Base-by-base conservation (phyloP, 2,113 vertebrate genomes). In the Ciconia stormi region DNA sequence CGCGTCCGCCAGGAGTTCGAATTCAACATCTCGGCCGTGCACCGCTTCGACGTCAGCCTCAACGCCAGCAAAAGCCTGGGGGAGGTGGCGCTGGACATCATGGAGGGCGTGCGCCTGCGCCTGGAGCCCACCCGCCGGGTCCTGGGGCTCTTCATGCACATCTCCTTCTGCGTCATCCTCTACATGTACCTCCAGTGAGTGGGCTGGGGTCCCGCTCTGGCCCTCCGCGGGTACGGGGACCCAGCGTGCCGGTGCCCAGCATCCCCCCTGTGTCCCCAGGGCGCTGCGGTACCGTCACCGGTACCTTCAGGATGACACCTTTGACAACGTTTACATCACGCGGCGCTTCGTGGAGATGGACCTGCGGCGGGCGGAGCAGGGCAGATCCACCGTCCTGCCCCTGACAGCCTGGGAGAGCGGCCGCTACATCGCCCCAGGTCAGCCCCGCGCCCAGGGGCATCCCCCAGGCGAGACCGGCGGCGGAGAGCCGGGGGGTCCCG, bases 271-370 rank as follows among this genome's bases (percentile, higher is more conserved):
- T 42, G 42, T 63, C 78, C n/a, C 27, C 97, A 99, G 99, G 49
- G 99, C 99, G 0, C 44, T 98, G 26, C 70, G 77, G 9, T 99
- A 99, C 96, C 98, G 97, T 19, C 96, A 95, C 16, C 65, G 69
- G 3, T 99, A 99, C 93, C 97, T 99, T n/a, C 56, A 36, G 26
- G 66, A 98, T 1, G 97, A 99, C 32, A 18, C 78, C 71, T 99
- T 98, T 0, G 99, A 99, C 95, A 99, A 99, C 44, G 2, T 98
- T 38, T 99, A 99, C 93, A 98, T 99, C 97, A 99, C 97, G 0
- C 81, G 85, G 34, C 92, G 91, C 36, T 99, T 99, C 11, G 72
- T 98, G 69, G 88, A 90, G 40, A 58, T 99, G 86, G 99, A 99
- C 82, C 88, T 89, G 1, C 47, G 61, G n/a, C 82, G 97, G 30